Percentiles rank a stretch among this genome's conserved stretches.
Evolutionary conservation across 2,797 vertebrate species (phyloP).

Genomic region (Masticophis lateralis): DNA sequence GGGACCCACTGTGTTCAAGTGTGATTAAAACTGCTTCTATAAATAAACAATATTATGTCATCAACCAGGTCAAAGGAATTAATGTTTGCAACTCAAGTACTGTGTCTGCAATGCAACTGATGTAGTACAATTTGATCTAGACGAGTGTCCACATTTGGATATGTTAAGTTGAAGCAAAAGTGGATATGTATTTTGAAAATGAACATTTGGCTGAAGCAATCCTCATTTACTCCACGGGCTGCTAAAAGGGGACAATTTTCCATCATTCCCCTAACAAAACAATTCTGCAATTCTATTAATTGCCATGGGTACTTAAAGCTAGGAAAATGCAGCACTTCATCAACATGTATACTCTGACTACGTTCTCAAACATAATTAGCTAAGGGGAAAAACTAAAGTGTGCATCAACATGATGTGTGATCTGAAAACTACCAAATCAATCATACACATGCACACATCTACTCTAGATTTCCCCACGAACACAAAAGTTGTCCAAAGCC

Average conservation of each 20-base stretch:
- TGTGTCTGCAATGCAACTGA: not conserved
- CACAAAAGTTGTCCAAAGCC: not conserved
- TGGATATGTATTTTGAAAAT: not conserved
- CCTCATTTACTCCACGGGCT: not conserved
- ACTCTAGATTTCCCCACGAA: not conserved
- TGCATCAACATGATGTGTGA: not conserved
- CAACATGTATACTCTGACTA: not conserved
- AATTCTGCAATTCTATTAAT: not conserved
- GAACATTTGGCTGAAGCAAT: not conserved
- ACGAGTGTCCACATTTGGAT: not conserved
- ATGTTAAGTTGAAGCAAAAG: not conserved
- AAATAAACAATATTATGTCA: not conserved
- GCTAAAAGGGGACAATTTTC: not conserved
- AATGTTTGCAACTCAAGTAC: not conserved
- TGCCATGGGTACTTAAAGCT: not conserved
- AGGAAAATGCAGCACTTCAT: not conserved
- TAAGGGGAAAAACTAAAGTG: not conserved
- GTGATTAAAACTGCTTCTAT: not conserved
- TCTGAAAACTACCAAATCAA: not conserved
- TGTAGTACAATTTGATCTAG: not conserved
- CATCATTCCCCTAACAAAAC: not conserved
- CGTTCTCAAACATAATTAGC: not conserved
- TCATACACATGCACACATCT: not conserved
- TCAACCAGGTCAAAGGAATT: not conserved
- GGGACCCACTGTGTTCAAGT: not conserved